Percentiles rank a stretch among this genome's conserved stretches.
Conservation (phyloP, 2,113 vertebrate species). For the Anthoscopus minutus region DNA sequence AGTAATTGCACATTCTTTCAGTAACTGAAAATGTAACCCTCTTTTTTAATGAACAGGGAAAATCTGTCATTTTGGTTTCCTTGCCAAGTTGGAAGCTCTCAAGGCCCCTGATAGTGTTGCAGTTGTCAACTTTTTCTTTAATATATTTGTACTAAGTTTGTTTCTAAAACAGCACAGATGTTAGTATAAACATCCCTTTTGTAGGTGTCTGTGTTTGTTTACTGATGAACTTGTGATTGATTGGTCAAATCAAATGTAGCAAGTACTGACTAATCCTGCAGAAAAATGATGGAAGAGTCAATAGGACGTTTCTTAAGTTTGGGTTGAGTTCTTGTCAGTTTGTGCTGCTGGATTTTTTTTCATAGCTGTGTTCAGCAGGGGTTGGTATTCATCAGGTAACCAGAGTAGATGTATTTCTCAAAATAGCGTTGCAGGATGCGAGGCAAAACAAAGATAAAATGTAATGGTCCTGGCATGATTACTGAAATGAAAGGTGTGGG, state of each 20-base stretch:
- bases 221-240: neutral
- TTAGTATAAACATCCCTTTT: neutral
- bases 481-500: neutral
- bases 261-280: neutral
- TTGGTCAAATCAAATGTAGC: neutral
- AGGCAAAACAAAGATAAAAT: neutral
- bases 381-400: neutral
- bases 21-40: neutral
- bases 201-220: neutral
- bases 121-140: neutral
- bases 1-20: neutral
- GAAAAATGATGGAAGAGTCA: neutral
- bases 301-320: neutral
- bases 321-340: neutral
- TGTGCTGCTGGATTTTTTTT: neutral
- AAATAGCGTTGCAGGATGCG: neutral
- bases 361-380: neutral
- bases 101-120: neutral
- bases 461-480: neutral
- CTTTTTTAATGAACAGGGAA: neutral
- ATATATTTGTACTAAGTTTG: neutral
- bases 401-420: neutral
- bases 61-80: neutral
- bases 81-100: neutral
- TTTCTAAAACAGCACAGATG: neutral